These are phyloP conservation scores for Albula goreensis DNA, from an alignment of 2,113 vertebrate genomes.

Conservation along the genomic window DNA sequence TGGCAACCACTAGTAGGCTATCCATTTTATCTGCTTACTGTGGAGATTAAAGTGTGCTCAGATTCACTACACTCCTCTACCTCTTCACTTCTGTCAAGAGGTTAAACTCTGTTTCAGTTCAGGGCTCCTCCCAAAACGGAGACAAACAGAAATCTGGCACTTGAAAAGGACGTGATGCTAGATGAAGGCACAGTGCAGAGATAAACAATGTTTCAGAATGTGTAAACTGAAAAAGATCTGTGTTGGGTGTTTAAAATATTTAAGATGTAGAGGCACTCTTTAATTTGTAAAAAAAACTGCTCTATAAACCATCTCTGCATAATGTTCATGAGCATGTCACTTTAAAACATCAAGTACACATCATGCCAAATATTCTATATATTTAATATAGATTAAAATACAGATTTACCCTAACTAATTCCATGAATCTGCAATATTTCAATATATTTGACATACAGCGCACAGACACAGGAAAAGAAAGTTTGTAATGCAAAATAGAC, in stretches of 20 bases:
- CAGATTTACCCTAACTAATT: too few relatives aligned
- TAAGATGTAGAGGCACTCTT: too few relatives aligned
- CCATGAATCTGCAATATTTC: too few relatives aligned
- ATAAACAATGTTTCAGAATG: neutral
- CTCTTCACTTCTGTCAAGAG: neutral
- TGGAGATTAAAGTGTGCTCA: neutral
- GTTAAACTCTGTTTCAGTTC: neutral
- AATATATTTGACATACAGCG: neutral
- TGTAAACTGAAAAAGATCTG: neutral
- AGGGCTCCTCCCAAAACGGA: neutral
- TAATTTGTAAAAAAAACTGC: too few relatives aligned
- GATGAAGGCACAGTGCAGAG: neutral
- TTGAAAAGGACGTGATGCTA: neutral
- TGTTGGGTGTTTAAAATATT: neutral
- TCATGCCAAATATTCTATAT: too few relatives aligned
- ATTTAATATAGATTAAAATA: too few relatives aligned
- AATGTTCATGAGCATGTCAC: too few relatives aligned
- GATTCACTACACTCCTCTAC: neutral
- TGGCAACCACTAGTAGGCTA: neutral
- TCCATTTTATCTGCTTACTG: neutral
- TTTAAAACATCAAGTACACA: too few relatives aligned
- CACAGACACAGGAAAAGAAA: neutral
- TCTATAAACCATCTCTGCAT: too few relatives aligned
- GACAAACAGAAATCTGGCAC: neutral
- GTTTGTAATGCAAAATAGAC: neutral